Base-by-base conservation (phyloP, 2,797 vertebrate species). In the Danio aesculapii region DNA sequence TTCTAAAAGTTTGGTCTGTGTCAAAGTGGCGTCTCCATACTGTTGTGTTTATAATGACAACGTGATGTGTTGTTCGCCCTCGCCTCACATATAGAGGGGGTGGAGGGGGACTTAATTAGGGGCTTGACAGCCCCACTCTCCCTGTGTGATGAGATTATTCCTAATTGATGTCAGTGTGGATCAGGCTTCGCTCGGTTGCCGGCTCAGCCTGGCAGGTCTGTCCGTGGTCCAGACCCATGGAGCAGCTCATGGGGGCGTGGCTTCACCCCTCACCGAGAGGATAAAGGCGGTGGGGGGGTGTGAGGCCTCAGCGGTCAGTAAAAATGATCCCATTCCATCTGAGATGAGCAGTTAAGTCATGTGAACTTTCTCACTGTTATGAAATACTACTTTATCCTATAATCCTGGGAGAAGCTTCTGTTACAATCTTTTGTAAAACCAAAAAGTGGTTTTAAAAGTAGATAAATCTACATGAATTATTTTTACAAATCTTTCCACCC, bases 61-160 rank as follows among this genome's bases (percentile, higher is more conserved):
- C 96, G 96, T 93, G 94, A 93, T 95, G 95, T 96, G 96, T 94
- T 97, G 95, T 96, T 95, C 94, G 96, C 96, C 95, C 91, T 94
- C 94, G 94, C 93, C 93, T 93, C 94, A 95, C 95, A 96, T 96
- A 96, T 93, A 96, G 94, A 95, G 94, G 95, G 94, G 96, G 97
- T 95, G 95, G 94, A 94, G 94, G 93, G 93, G 92, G 94, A 96
- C 95, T 98, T 99, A 98, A 99, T 99, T 98, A 98, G 96, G 96
- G 96, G 94, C 96, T 95, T 98, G 98, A 98, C 97, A 98, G 97
- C 95, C 94, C 94, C 92, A 96, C 94, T 97, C 95, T 93, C 92
- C 96, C 96, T 95, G 96, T 97, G 96, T 98, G 97, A 98, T 96
- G 97, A 98, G 96, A 99, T 99, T 97, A 98, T 97, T 96, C 94